Evolutionary conservation across 2,888 invertebrate species (phyloP).

Genomic region (Caenorhabditis macrosperma): DNA sequence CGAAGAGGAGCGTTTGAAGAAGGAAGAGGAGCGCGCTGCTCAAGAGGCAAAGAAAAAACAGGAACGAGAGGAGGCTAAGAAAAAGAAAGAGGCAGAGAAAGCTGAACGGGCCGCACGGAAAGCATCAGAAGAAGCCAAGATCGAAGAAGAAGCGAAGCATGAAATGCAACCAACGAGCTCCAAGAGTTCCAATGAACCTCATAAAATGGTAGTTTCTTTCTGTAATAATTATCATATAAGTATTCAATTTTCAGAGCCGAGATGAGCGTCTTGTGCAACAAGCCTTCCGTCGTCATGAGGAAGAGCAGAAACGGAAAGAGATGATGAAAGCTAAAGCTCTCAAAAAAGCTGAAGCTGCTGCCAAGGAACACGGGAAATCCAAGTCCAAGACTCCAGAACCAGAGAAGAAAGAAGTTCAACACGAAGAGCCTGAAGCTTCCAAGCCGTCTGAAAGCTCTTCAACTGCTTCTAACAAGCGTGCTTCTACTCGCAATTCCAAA

Average conservation of each 20-base stretch:
- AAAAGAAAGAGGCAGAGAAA: neutral
- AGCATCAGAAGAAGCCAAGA: neutral
- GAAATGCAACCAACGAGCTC: too few relatives aligned
- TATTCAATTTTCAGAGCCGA: constrained; percentile 15
- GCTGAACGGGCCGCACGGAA: neutral
- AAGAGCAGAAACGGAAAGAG: constrained; percentile 8
- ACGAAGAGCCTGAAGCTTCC: neutral
- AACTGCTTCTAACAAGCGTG: too few relatives aligned
- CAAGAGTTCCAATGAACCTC: neutral
- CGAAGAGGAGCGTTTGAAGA: constrained; percentile 27
- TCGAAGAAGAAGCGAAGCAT: neutral
- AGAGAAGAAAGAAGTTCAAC: neutral
- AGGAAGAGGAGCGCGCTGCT: neutral
- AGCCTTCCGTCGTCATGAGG: constrained; percentile 8
- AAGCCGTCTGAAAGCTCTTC: neutral
- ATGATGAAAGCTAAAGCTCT: neutral
- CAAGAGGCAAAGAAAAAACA: constrained; percentile 2
- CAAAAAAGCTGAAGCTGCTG: neutral
- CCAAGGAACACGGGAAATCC: neutral
- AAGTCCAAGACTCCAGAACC: neutral
- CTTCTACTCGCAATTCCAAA: too few relatives aligned
- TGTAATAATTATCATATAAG: too few relatives aligned
- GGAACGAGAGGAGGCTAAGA: constrained; percentile 18
- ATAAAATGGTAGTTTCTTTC: neutral
- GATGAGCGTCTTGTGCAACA: constrained; percentile 26